phyloP scores from a whole-genome alignment of 2,888 invertebrate genomes.

The Onchidella celtica region DNA sequence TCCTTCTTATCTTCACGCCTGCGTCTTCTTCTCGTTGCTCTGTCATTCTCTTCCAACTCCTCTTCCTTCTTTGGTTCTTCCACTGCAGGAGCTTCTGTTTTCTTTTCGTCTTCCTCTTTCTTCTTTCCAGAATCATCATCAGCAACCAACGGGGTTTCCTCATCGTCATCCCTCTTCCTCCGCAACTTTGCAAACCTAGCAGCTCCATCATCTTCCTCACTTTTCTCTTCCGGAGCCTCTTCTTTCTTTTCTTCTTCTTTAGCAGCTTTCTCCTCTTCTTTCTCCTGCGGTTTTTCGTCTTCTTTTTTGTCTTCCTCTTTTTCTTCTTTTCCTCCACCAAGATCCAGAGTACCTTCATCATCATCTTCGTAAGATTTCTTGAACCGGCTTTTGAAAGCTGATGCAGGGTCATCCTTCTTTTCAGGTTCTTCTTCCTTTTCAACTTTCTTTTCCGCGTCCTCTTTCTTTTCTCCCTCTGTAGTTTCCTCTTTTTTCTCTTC shows the following conservation, averaged over 20 bases:
- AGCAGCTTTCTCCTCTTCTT: background rate
- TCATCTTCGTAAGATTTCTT: conserved; percentile 28
- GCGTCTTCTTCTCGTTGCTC: conserved; percentile 56
- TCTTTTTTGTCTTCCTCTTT: background rate
- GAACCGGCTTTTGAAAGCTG: conserved; percentile 47
- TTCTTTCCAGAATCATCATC: conserved; percentile 15
- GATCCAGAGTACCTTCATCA: background rate
- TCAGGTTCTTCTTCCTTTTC: background rate
- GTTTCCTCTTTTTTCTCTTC: too few relatives aligned
- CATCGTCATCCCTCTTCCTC: conserved; percentile 41
- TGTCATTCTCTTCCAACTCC: conserved; percentile 45
- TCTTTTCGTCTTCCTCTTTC: conserved; percentile 16
- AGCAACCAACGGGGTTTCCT: conserved; percentile 28
- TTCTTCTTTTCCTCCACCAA: background rate
- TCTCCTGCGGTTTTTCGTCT: background rate
- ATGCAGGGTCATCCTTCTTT: conserved; percentile 32
- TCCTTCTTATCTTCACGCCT: conserved; percentile 51
- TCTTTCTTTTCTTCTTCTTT: conserved; percentile 11
- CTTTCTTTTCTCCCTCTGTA: conserved; percentile 10
- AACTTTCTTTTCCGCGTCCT: conserved; percentile 23
- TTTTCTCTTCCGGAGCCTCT: background rate
- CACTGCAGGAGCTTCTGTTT: background rate
- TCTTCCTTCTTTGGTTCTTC: background rate
- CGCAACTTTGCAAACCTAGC: conserved; percentile 12
- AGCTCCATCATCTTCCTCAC: conserved; percentile 42